Percentiles rank a stretch among this genome's conserved stretches.
Conservation (phyloP, 2,113 vertebrate genomes). For the Clarias magur region DNA sequence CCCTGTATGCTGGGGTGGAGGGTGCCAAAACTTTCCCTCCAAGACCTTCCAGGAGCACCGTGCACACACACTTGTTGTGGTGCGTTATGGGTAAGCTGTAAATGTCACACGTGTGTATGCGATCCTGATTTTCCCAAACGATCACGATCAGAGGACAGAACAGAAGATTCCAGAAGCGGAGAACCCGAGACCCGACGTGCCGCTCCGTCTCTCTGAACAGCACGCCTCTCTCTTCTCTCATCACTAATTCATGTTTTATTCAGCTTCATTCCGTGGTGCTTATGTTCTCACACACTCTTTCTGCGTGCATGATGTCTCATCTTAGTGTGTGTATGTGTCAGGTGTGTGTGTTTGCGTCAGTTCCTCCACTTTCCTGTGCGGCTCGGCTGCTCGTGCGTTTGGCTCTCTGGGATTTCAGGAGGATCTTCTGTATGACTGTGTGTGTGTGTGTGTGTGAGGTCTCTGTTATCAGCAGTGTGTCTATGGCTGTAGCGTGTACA, state of each 20-base stretch:
- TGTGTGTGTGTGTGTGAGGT: slow-evolving; percentile 18
- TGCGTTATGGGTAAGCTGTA: neutral
- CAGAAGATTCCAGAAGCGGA: neutral
- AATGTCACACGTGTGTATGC: neutral
- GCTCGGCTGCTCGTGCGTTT: neutral
- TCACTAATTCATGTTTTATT: slow-evolving; percentile 1
- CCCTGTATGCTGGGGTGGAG: neutral
- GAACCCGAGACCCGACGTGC: neutral
- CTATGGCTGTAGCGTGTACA: slow-evolving; percentile 60
- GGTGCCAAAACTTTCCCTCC: neutral
- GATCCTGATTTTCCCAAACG: neutral
- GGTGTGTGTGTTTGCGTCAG: neutral
- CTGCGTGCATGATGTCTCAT: neutral
- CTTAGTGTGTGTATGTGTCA: neutral
- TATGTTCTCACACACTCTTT: neutral
- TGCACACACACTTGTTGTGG: neutral
- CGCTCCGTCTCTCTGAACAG: slow-evolving; percentile 28
- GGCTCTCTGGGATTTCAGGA: neutral
- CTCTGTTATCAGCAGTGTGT: slow-evolving; percentile 37
- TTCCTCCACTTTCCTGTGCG: neutral
- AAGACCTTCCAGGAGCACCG: neutral
- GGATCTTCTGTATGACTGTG: slow-evolving; percentile 9
- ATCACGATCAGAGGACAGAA: neutral
- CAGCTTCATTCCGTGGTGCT: slow-evolving; percentile 2
- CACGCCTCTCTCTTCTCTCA: slow-evolving; percentile 30